phyloP scores from a whole-genome alignment of 2,888 invertebrate genomes.

The Tortricodes alternella region DNA sequence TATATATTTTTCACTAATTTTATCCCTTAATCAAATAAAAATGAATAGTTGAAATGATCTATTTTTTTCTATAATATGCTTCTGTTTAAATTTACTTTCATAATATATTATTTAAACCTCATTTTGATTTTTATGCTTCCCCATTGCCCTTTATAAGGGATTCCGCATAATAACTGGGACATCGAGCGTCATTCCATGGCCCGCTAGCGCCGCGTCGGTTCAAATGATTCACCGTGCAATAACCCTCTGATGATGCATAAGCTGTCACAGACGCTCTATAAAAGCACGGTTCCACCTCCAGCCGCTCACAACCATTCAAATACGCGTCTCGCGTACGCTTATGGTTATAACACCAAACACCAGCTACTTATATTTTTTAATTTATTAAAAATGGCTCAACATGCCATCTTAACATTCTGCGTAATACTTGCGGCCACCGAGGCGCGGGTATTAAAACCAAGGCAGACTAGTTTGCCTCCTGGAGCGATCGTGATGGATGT shows the following conservation, averaged over 20 bases:
- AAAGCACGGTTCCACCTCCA: neutral
- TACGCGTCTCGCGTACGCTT: conserved; percentile 22
- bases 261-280: conserved; percentile 1
- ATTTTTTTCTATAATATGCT: no score
- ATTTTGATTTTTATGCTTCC: no score
- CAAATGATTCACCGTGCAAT: conserved; percentile 6
- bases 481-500: conserved; percentile 40
- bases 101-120: no score
- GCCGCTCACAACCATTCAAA: conserved; percentile 19
- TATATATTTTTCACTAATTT: no score
- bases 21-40: no score
- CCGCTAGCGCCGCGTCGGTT: neutral
- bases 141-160: no score
- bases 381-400: conserved; percentile 14
- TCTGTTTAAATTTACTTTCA: no score
- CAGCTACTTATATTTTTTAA: conserved; percentile 10
- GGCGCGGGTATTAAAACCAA: conserved; percentile 14
- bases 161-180: neutral
- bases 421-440: conserved; percentile 6
- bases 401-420: conserved; percentile 3
- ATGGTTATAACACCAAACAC: conserved; percentile 9
- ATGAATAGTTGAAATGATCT: no score
- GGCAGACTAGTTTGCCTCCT: conserved; percentile 32
- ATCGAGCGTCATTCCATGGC: neutral
- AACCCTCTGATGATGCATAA: neutral